phyloP scores from a whole-genome alignment of 2,888 invertebrate species.

The Conistra vaccinii region DNA sequence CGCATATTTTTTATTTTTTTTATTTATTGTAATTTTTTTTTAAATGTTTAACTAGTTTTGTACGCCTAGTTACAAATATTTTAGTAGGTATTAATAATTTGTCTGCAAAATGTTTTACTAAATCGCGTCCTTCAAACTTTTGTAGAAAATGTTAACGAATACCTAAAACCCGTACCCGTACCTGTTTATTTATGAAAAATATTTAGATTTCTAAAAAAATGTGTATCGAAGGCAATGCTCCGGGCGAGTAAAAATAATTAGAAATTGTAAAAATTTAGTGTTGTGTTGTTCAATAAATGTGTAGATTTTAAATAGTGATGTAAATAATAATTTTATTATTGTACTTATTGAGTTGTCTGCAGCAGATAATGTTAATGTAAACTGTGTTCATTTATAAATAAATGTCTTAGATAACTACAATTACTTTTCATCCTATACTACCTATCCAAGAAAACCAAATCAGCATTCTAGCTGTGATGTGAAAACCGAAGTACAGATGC shows the following conservation, averaged over 20 bases:
- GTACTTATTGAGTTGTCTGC: constrained; percentile 72
- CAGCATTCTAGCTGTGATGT: background rate
- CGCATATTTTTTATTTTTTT: too few relatives aligned
- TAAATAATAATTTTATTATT: constrained; percentile 65
- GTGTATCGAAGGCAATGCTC: constrained; percentile 71
- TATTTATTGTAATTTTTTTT: too few relatives aligned
- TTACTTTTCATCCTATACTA: constrained; percentile 4
- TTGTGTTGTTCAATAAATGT: constrained; percentile 61
- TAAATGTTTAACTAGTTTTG: too few relatives aligned
- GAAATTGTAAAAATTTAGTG: constrained; percentile 63
- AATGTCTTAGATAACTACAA: constrained; percentile 82
- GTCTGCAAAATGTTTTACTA: background rate
- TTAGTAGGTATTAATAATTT: constrained; percentile 1
- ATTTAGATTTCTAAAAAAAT: constrained; percentile 51
- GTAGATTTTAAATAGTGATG: constrained; percentile 62
- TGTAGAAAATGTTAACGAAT: constrained; percentile 15
- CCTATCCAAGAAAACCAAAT: background rate
- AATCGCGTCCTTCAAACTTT: constrained; percentile 24
- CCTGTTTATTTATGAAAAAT: constrained; percentile 31
- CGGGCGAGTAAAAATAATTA: constrained; percentile 68
- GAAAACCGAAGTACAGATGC: background rate
- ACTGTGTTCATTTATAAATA: constrained; percentile 89
- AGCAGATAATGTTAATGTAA: constrained; percentile 80
- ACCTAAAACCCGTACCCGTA: too few relatives aligned
- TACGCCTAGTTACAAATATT: background rate